Evolutionary conservation across 2,888 invertebrate genomes (phyloP).

Genomic region (Elysia crispata): DNA sequence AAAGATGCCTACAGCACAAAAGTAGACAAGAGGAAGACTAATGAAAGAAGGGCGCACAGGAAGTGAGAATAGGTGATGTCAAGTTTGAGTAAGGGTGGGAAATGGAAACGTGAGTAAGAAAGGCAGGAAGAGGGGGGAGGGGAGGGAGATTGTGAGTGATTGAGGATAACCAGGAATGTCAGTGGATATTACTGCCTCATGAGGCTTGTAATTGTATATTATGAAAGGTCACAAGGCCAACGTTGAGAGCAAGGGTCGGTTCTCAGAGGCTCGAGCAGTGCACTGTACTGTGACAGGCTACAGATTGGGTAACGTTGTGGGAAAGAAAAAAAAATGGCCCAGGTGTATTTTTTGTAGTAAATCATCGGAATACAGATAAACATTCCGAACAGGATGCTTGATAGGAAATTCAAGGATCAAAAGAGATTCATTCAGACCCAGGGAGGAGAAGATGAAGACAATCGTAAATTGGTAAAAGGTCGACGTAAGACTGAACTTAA

Average conservation of each 20-base stretch:
- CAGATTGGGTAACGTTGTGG: too few relatives aligned
- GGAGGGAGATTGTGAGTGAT: not conserved
- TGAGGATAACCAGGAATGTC: not conserved
- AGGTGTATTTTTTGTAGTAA: not conserved
- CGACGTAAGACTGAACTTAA: not conserved
- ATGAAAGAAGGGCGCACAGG: not conserved
- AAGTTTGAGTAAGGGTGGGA: too few relatives aligned
- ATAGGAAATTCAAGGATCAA: not conserved
- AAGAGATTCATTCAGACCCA: constrained; percentile 11
- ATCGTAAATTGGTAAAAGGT: not conserved
- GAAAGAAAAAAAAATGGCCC: not conserved
- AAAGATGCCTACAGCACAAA: not conserved
- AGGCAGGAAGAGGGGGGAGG: not conserved
- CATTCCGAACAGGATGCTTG: not conserved
- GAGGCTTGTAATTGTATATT: too few relatives aligned
- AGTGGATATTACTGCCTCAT: not conserved
- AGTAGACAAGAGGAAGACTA: not conserved
- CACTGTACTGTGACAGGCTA: too few relatives aligned
- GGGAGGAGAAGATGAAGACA: not conserved
- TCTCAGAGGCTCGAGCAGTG: too few relatives aligned
- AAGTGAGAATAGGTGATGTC: not conserved
- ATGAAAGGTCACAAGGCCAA: too few relatives aligned
- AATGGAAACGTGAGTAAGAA: not conserved
- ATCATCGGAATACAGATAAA: too few relatives aligned
- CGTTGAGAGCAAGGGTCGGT: too few relatives aligned